These are phyloP conservation scores for Zootoca vivipara DNA, from an alignment of 2,113 vertebrate genomes.

Conservation along the genomic window DNA sequence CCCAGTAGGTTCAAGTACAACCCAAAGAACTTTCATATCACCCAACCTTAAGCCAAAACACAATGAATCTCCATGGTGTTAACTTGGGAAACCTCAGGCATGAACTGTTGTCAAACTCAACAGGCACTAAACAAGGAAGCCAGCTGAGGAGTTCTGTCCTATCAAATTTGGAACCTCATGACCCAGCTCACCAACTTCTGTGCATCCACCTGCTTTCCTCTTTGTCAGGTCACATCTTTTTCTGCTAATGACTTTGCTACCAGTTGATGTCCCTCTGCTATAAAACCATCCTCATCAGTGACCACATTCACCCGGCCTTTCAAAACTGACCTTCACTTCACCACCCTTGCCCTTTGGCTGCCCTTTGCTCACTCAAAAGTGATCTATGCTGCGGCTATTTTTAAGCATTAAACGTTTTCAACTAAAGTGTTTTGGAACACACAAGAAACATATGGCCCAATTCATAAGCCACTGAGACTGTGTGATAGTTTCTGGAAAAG, in stretches of 20 bases:
- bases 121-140: neutral
- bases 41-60: neutral
- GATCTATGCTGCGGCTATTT: neutral
- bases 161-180: neutral
- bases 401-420: neutral
- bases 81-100: neutral
- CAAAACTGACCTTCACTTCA: slow-evolving; percentile 5
- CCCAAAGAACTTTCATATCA: neutral
- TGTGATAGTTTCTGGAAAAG: neutral
- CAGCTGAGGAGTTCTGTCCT: neutral
- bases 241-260: neutral
- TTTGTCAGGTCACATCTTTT: neutral
- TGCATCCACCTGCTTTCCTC: neutral
- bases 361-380: slow-evolving; percentile 1
- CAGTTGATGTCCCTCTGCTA: neutral
- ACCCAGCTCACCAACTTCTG: neutral
- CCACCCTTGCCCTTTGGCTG: neutral
- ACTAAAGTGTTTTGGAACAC: neutral
- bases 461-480: neutral
- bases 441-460: neutral
- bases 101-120: neutral
- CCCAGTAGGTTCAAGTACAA: neutral
- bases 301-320: neutral
- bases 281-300: neutral
- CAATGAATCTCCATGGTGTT: too few species aligned